Evolutionary conservation across 1,140 invertebrate genomes (phyloP), one percentile per base, ranked within the genome.

Genomic region (Helicoverpa armigera): DNA sequence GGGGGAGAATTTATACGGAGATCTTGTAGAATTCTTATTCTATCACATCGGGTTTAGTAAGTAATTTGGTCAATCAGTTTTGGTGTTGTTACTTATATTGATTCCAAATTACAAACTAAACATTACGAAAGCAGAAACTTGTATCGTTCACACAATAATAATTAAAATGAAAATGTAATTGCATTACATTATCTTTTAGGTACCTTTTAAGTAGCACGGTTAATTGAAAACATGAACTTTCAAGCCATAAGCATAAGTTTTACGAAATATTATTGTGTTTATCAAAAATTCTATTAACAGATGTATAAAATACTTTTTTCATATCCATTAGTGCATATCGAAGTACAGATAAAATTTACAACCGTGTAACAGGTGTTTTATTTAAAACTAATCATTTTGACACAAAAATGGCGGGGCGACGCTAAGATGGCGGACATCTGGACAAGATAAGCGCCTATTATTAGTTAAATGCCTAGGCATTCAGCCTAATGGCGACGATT

Each of bases 351-450:
- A 61, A 75, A 29, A 48, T 48, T 48, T 60, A 31, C 43, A 31
- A n/a, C 35, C 31, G 18, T 50, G 43, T 50, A 75, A 63, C 73
- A 75, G 56, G 58, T 75, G 73, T 60, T 61, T 75, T 72, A 72
- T 72, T 75, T 61, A 61, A 75, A 61, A 75, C 29, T 75, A 75
- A 61, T 61, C 73, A 61, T 61, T 75, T 75, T 75, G 73, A 75
- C 73, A 75, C 69, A 54, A 54, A 72, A 72, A 72, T 31, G 73
- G 29, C 53, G 56, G 35, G 2, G 5, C 1, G 35, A 43, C 58
- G 65, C n/a, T 69, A 75, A 75, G 54, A 75, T 75, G 58, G 73
- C 58, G 54, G 11, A 11, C 35, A 50, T 75, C 35, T 50, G 56
- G 54, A 75, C 73, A 61, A 61, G 73, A 75, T 75, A 75, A 75